A percentile compares a stretch with the other conserved stretches of the same genome.
These are phyloP conservation scores for Crocuta crocuta DNA, from an alignment of 2,113 vertebrate genomes.

Conservation along the genomic window DNA sequence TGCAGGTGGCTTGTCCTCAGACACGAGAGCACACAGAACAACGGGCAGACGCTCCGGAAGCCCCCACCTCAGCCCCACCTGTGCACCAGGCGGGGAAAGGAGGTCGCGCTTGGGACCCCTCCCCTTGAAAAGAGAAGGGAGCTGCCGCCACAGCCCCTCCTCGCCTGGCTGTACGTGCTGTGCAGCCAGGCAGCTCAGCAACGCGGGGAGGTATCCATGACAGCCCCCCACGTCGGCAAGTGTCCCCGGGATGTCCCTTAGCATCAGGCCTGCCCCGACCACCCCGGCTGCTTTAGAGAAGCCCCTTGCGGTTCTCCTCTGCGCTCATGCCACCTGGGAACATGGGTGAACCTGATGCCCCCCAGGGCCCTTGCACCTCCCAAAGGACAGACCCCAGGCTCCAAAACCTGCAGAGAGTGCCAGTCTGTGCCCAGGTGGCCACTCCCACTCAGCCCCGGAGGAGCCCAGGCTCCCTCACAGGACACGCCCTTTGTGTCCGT, in stretches of 20 bases:
- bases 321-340: not conserved
- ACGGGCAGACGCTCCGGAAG: not conserved
- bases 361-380: not conserved
- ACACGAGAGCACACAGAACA: accelerated
- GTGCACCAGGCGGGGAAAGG: not conserved
- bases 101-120: accelerated
- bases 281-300: not conserved
- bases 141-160: not conserved
- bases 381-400: not conserved
- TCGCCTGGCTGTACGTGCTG: not conserved
- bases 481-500: accelerated
- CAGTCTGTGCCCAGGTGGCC: not conserved
- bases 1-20: not conserved
- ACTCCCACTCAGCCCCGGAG: not conserved
- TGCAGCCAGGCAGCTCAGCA: not conserved
- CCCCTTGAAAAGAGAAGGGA: not conserved
- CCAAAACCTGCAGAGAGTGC: not conserved
- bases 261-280: not conserved
- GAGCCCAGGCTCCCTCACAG: not conserved
- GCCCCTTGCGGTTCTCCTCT: not conserved
- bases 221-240: not conserved
- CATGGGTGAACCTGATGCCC: not conserved
- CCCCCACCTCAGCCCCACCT: too few relatives aligned
- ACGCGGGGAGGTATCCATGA: not conserved
- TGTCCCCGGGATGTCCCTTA: not conserved